Percentiles rank a stretch among this genome's conserved stretches.
These are phyloP conservation scores for Platypus cylindrus DNA, from an alignment of 2,888 invertebrate species.

Conservation along the genomic window DNA sequence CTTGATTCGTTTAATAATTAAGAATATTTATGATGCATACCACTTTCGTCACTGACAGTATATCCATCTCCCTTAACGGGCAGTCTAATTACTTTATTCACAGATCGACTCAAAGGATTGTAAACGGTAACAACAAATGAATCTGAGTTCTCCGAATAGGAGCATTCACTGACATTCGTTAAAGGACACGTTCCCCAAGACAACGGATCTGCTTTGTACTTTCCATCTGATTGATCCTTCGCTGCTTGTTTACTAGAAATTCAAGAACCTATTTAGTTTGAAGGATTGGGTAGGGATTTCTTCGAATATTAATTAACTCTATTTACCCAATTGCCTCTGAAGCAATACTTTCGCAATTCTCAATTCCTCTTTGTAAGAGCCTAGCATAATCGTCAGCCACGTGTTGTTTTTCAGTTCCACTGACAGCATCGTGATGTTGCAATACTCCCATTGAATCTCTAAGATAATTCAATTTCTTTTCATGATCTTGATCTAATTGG, in stretches of 20 bases:
- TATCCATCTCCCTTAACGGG: conserved; percentile 40
- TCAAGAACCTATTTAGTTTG: no score
- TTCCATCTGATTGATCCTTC: neutral
- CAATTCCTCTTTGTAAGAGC: conserved; percentile 52
- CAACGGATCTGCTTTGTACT: neutral
- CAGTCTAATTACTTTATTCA: conserved; percentile 45
- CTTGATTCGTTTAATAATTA: no score
- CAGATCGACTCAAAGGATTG: conserved; percentile 58
- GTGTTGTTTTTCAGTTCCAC: conserved; percentile 71
- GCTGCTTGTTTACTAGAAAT: neutral
- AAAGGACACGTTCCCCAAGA: conserved; percentile 37
- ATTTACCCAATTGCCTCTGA: conserved; percentile 21
- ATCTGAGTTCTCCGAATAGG: conserved; percentile 42
- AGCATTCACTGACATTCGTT: conserved; percentile 65
- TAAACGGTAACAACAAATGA: conserved; percentile 54
- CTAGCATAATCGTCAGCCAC: conserved; percentile 78
- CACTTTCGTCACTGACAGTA: neutral
- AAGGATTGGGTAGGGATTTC: no score
- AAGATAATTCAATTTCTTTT: conserved; percentile 36
- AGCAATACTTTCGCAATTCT: conserved; percentile 34
- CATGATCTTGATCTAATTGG: conserved; percentile 37
- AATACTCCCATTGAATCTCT: conserved; percentile 57
- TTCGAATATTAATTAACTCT: no score
- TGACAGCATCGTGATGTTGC: conserved; percentile 85
- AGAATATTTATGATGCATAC: no score